phyloP scores from a whole-genome alignment of 2,797 vertebrate species.

The Botia almorhae region DNA sequence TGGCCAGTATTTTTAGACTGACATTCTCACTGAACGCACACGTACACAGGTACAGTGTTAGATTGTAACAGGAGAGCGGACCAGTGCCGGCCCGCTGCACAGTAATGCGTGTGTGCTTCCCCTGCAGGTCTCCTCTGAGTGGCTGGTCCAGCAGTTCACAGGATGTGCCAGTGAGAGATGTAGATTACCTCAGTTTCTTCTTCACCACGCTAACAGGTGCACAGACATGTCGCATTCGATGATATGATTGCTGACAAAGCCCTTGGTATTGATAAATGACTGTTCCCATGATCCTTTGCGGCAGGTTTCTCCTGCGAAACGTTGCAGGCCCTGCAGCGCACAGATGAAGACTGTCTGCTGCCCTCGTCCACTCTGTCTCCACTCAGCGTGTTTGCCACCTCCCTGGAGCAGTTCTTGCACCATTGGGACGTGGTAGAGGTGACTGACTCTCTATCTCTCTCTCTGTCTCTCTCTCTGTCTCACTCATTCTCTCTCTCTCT shows the following conservation, averaged over 20 bases:
- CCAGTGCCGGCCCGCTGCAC: constrained; percentile 48
- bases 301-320: constrained; percentile 90
- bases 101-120: constrained; percentile 54
- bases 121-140: constrained; percentile 88
- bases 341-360: constrained; percentile 79
- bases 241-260: not conserved
- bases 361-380: constrained; percentile 87
- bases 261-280: not conserved
- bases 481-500: no score
- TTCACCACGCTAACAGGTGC: constrained; percentile 93
- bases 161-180: constrained; percentile 85
- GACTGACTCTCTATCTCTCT: constrained; percentile 52
- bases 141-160: constrained; percentile 85
- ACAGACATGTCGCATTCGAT: not conserved
- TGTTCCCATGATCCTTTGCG: constrained; percentile 22
- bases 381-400: constrained; percentile 87
- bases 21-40: constrained; percentile 52
- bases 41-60: constrained; percentile 53
- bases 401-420: constrained; percentile 92
- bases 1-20: constrained; percentile 60
- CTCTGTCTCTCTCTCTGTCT: constrained; percentile 24
- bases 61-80: constrained; percentile 52
- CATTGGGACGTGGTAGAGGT: constrained; percentile 97
- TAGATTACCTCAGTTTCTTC: constrained; percentile 97
- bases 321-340: constrained; percentile 87